Conservation (phyloP, 2,888 invertebrate genomes). For the Phalangium opilio region DNA sequence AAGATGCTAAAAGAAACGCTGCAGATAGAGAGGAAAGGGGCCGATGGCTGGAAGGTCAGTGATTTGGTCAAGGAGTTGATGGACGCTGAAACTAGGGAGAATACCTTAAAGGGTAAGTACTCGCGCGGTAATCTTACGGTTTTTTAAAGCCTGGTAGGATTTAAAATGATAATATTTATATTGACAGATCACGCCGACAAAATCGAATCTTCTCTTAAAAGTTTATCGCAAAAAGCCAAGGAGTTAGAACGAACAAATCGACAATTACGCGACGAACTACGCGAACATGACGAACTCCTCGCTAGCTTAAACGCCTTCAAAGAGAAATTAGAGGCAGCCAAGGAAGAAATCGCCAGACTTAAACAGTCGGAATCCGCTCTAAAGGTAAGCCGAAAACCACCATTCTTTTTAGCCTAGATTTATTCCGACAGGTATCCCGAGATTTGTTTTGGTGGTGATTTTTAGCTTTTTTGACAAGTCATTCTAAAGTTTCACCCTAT, state of each 20-base stretch:
- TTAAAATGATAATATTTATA: no score
- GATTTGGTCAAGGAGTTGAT: conserved; percentile 11
- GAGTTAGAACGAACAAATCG: conserved; percentile 12
- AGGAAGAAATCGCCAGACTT: conserved; percentile 24
- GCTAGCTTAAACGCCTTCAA: conserved; percentile 24
- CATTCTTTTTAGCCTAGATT: not conserved
- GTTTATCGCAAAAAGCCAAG: conserved; percentile 9
- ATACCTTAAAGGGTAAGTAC: conserved; percentile 11
- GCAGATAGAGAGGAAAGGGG: conserved; percentile 10
- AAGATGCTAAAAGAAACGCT: conserved; percentile 10
- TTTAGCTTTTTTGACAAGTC: not conserved
- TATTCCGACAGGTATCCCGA: no score
- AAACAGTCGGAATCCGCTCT: conserved; percentile 12
- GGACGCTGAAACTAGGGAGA: conserved; percentile 15
- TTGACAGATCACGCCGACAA: not conserved
- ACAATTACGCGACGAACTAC: conserved; percentile 12
- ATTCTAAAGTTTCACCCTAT: not conserved
- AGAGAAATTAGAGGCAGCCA: conserved; percentile 27
- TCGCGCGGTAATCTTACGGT: not conserved
- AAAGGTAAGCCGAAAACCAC: not conserved
- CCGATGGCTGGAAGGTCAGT: conserved; percentile 9
- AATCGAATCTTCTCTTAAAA: conserved; percentile 11
- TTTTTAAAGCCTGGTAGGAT: no score
- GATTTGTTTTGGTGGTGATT: not conserved
- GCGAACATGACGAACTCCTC: conserved; percentile 17